Percentiles rank a stretch among this genome's conserved stretches.
Conservation (phyloP, 1,140 invertebrate species). For the Ganaspis sp. region DNA sequence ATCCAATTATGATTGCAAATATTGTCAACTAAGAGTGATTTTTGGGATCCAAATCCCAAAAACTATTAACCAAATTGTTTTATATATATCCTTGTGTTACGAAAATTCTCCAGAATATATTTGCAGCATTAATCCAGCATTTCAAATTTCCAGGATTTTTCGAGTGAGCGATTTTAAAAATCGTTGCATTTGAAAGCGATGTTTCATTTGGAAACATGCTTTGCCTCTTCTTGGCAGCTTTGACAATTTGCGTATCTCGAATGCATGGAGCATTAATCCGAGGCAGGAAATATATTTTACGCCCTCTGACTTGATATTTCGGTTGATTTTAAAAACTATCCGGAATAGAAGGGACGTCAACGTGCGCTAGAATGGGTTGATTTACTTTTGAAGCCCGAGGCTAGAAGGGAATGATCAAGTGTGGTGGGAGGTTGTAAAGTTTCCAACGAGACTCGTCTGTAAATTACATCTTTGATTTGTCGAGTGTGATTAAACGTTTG, state of each 20-base stretch:
- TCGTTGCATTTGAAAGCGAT: background rate
- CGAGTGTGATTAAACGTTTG: slow-evolving; percentile 50
- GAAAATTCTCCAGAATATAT: no score
- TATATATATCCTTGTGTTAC: no score
- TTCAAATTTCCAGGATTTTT: no score
- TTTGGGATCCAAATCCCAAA: no score
- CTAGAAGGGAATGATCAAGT: slow-evolving; percentile 24
- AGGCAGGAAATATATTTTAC: slow-evolving; percentile 30
- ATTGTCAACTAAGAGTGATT: no score
- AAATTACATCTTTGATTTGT: slow-evolving; percentile 52
- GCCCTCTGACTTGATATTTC: slow-evolving; percentile 21
- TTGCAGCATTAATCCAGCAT: no score
- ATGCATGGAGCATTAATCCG: background rate
- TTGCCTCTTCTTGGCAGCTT: background rate
- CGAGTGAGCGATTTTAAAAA: no score
- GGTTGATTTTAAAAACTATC: slow-evolving; percentile 24
- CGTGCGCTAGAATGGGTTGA: slow-evolving; percentile 39
- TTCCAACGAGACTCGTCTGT: slow-evolving; percentile 42
- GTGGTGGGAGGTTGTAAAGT: slow-evolving; percentile 34
- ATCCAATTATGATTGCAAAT: no score
- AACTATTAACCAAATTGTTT: no score
- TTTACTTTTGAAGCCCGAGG: slow-evolving; percentile 48
- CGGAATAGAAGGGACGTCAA: slow-evolving; percentile 3
- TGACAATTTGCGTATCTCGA: background rate
- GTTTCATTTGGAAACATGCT: slow-evolving; percentile 1